Evolutionary conservation across 2,113 vertebrate species (phyloP), one percentile per base, ranked within the genome.

Genomic region (Micronycteris hirsuta): DNA sequence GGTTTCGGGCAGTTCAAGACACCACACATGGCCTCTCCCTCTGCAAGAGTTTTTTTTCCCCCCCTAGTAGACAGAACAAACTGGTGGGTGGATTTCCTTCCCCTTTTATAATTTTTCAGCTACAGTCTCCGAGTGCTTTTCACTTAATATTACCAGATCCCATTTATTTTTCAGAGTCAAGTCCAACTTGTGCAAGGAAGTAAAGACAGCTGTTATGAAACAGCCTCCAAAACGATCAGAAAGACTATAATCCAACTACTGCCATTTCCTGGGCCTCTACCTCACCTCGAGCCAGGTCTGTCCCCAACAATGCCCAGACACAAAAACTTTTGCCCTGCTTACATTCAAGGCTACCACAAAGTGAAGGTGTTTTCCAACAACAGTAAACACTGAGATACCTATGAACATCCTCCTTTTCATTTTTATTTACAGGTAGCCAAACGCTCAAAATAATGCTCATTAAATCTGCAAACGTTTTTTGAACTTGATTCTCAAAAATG

Each of bases 41-140:
- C 82, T 91, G 82, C 54, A 24, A 31, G 33, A 31, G 54, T 94
- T 54, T 47, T 81, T 17, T 63, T 94, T 45, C 38, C n/a, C n/a
- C n/a, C n/a, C 74, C 95, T 61, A 92, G 61, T 93, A 83, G 93
- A 96, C 93, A 9, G 86, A 97, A 97, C 76, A n/a, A n/a, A n/a
- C n/a, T n/a, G 43, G 43, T 80, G 80, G 86, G 95, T 96, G 88
- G 88, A 96, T 97, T 95, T 97, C 94, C 77, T 93, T 54, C 58
- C 68, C 63, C 33, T 94, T 96, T 85, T 56, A 22, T 84, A 86
- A 92, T 68, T 74, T 81, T 83, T 93, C 88, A 85, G 58, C 6
- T 11, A 68, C 26, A 68, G 56, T 7, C 95, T 19, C 89, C 91
- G 81, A 97, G 58, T 86, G 73, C n/a, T 71, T 95, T 94, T n/a